Evolutionary conservation across 2,797 vertebrate genomes (phyloP), one percentile per base, ranked within the genome.

Genomic region (Spinus pinus): DNA sequence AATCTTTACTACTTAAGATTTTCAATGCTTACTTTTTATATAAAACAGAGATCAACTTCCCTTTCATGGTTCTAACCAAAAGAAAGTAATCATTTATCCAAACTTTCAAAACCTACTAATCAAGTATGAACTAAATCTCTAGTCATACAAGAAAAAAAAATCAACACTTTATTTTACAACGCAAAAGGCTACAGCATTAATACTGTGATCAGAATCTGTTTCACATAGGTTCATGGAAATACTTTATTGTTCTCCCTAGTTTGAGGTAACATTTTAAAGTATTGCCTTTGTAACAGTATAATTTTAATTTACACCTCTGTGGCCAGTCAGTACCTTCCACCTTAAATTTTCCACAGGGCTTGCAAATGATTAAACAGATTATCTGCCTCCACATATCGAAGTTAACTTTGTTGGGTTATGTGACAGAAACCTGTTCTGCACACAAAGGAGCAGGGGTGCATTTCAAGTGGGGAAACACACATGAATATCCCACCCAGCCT

Each of bases 381-480:
- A 54, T 58, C 56, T 78, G 21, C 22, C 61, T 61, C 33, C n/a
- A 83, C 7, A 2, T 50, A 64, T 12, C 83, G 19, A 47, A 89
- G 30, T 42, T 51, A 86, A 88, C 12, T 7, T 39, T 49, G 27
- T 28, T 27, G 33, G 3, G 9, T 82, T 56, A 37, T 2, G 19
- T 1, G 2, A 82, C 1, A 66, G 73, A 66, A 82, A 82, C 12
- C 49, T 51, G 10, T n/a, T 56, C 37, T 28, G 18, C 22, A 70
- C 3, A 54, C 16, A 62, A 53, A 60, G 5, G 8, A 62, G 39
- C 4, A 57, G 21, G 12, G 2, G 2, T 20, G 39, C 4, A 6
- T 11, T 46, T 6, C 0, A 1, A 42, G 4, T 25, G 6, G 7
- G 21, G 17, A 75, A 81, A 65, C 7, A 10, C 28, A 31, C 0